Conservation (phyloP, 35 echinoderm and acorn worm species). For the Apostichopus japonicus region DNA sequence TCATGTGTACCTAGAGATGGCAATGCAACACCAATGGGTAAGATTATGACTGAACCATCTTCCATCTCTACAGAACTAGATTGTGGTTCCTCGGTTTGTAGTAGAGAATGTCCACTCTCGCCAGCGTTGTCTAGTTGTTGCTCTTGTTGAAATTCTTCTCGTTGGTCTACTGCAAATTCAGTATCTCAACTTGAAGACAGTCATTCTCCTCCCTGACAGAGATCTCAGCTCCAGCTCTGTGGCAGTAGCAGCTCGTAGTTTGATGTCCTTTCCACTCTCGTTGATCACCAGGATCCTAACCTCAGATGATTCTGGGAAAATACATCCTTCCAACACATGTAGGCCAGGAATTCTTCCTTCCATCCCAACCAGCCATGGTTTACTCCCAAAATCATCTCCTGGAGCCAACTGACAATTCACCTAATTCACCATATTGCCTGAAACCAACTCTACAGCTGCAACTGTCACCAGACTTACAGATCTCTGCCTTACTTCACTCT, state of each 20-base stretch:
- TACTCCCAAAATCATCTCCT: not conserved
- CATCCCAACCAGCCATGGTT: not conserved
- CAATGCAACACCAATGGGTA: not conserved
- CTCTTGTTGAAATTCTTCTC: not conserved
- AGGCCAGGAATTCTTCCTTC: not conserved
- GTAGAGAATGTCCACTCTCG: not conserved
- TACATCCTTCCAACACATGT: not conserved
- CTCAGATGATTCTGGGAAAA: not conserved
- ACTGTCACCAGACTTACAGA: not conserved
- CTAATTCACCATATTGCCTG: not conserved
- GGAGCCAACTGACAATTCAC: not conserved
- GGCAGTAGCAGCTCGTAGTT: not conserved
- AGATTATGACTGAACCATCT: not conserved
- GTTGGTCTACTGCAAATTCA: not conserved
- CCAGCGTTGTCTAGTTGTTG: not conserved
- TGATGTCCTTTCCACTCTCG: not conserved
- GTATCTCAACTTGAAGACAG: not conserved
- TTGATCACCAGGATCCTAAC: not conserved
- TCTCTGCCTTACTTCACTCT: not conserved
- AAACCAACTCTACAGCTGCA: not conserved
- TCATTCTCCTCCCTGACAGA: not conserved
- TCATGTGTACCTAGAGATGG: not conserved
- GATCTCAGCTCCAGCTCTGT: not conserved
- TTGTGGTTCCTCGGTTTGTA: not conserved
- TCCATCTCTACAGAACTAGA: not conserved